Percentiles rank a stretch among this genome's conserved stretches.
Evolutionary conservation across 2,888 invertebrate species (phyloP).

Genomic region (Xestia xanthographa): DNA sequence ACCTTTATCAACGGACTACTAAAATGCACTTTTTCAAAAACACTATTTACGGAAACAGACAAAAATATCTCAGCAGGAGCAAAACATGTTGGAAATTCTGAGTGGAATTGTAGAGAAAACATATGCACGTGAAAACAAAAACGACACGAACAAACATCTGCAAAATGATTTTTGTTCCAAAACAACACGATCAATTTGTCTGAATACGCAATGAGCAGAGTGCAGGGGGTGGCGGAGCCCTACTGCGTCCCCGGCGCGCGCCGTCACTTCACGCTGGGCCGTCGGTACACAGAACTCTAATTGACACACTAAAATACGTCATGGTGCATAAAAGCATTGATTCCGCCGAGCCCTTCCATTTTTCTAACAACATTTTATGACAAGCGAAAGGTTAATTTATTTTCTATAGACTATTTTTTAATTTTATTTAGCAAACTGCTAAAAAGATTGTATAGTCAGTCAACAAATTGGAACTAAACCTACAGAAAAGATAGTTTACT

Average conservation of each 20-base stretch:
- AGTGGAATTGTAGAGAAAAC: constrained; percentile 63
- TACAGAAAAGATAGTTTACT: not conserved
- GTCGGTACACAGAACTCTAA: constrained; percentile 88
- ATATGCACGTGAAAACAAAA: constrained; percentile 68
- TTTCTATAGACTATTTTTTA: constrained; percentile 33
- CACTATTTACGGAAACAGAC: constrained; percentile 27
- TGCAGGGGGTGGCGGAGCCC: constrained; percentile 70
- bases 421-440: constrained; percentile 23
- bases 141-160: constrained; percentile 70
- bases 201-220: constrained; percentile 76
- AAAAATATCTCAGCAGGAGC: constrained; percentile 53
- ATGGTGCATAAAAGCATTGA: constrained; percentile 78
- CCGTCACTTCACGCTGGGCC: constrained; percentile 84
- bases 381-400: constrained; percentile 57
- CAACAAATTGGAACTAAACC: not conserved
- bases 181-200: constrained; percentile 82
- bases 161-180: constrained; percentile 76
- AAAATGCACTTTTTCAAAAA: not conserved
- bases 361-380: constrained; percentile 62
- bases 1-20: not conserved
- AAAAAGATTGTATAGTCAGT: constrained; percentile 10
- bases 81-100: constrained; percentile 46
- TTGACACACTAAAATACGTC: constrained; percentile 89
- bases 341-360: constrained; percentile 72
- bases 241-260: constrained; percentile 72